A percentile compares a stretch with the other conserved stretches of the same genome.
Conservation (phyloP, 2,113 vertebrate species). For the Ochotona princeps region DNA sequence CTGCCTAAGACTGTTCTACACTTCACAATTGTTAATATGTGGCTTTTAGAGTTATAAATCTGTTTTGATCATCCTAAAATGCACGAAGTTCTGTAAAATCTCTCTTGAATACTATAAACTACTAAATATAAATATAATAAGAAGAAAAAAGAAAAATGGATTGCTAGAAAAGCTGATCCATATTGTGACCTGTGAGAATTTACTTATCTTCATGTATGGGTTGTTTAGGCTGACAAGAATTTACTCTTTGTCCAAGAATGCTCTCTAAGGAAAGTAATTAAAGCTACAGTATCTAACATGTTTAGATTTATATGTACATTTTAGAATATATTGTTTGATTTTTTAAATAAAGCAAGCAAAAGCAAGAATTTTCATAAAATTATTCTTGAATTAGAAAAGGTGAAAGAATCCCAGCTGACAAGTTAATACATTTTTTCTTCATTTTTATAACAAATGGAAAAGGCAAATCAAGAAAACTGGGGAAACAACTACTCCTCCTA, state of each 20-base stretch:
- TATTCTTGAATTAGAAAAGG: background rate
- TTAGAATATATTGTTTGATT: background rate
- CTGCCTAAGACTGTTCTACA: too few relatives aligned
- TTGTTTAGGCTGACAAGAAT: background rate
- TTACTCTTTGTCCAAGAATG: background rate
- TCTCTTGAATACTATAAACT: too few relatives aligned
- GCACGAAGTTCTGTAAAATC: too few relatives aligned
- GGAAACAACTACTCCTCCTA: slow-evolving; percentile 25
- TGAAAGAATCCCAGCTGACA: background rate
- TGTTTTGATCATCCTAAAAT: too few relatives aligned
- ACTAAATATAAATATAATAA: too few relatives aligned
- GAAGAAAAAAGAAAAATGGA: background rate
- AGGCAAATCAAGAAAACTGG: slow-evolving; percentile 16
- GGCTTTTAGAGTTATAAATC: too few relatives aligned
- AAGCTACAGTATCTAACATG: background rate
- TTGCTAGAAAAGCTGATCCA: background rate
- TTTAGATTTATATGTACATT: background rate
- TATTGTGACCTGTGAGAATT: background rate
- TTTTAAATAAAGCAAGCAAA: slow-evolving; percentile 57
- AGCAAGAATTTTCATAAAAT: slow-evolving; percentile 28
- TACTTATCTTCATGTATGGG: background rate
- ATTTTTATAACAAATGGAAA: slow-evolving; percentile 43
- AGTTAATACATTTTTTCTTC: slow-evolving; percentile 11
- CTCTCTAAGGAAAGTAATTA: background rate
- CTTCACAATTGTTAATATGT: too few relatives aligned